Base-by-base conservation (phyloP, 2,888 invertebrate genomes). In the Tenthredo livida region DNA sequence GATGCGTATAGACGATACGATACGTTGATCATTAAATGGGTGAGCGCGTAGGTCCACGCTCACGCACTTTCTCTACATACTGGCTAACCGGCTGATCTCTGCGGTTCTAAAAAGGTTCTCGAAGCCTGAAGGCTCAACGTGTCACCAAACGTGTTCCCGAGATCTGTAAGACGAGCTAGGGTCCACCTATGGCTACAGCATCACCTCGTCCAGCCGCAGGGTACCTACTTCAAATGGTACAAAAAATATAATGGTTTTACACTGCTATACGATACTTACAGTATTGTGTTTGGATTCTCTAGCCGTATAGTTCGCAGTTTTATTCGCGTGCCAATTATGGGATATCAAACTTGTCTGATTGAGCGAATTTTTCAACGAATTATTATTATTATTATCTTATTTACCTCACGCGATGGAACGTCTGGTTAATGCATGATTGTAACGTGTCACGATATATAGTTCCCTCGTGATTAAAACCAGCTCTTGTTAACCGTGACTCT, bases 121-220 rank as follows among this genome's bases (percentile, higher is more conserved):
- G 89, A 88, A 87, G 87, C 88, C 85, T 84, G 87, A 86, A 88
- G 90, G 88, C 89, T 89, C 88, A 88, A 87, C 89, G 90, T 92
- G 92, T 92, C 92, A 91, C 92, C 91, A 91, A 93, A 93, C 92
- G 92, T 90, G 92, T 93, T 93, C 90, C 40, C 47, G 40, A 33
- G 80, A n/a, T 33, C 15, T 54, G 17, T n/a, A 9, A 33, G 77
- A 77, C 50, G 77, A 73, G 43, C 21, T n/a, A 21, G 9, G 77
- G 33, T 77, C 77, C 54, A 77, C 77, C 77, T 77, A 40, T 47
- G 47, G 47, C 61, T 61, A 25, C 15, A 43, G 17, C 73, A 43
- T 21, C 25, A 43, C 47, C 10, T 54, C 50, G n/a, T 54, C n/a
- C 29, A 77, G 17, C n/a, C 25, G 54, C n/a, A n/a, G 21, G 29